phyloP scores from a whole-genome alignment of 2,113 vertebrate genomes.

The Tetraodon nigroviridis region DNA sequence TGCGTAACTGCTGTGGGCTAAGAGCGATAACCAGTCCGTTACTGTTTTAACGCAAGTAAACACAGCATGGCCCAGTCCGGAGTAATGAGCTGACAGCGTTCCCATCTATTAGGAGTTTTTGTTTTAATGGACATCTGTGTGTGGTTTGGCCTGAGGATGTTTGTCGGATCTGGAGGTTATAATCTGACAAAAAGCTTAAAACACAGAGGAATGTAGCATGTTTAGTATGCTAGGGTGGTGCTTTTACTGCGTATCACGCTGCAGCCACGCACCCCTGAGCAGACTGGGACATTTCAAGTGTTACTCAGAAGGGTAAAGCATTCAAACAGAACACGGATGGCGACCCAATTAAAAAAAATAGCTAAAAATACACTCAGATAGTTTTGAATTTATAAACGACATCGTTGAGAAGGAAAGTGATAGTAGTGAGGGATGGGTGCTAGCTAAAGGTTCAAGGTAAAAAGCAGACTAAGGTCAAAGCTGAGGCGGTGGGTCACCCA shows the following conservation, averaged over 20 bases:
- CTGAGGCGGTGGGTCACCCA: constrained; percentile 11
- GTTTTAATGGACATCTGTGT: constrained; percentile 30
- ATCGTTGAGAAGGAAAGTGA: not conserved
- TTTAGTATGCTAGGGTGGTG: constrained; percentile 16
- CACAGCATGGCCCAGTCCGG: constrained; percentile 40
- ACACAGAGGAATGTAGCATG: constrained; percentile 18
- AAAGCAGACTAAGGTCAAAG: constrained; percentile 9
- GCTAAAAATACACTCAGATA: too few species aligned
- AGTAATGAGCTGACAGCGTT: constrained; percentile 28
- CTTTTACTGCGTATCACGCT: too few species aligned
- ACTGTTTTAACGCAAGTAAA: constrained; percentile 24
- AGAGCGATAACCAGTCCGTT: constrained; percentile 19
- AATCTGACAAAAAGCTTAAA: constrained; percentile 11
- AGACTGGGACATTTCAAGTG: too few species aligned
- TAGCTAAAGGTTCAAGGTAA: not conserved
- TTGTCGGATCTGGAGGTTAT: constrained; percentile 6
- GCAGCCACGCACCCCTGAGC: too few species aligned
- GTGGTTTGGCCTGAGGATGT: constrained; percentile 37
- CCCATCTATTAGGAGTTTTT: constrained; percentile 24
- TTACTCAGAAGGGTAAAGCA: too few species aligned
- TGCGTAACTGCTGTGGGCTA: constrained; percentile 6
- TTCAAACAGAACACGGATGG: too few species aligned
- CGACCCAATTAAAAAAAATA: too few species aligned
- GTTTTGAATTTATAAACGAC: too few species aligned
- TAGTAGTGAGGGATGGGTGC: constrained; percentile 7